Evolutionary conservation across 2,113 vertebrate species (phyloP), one percentile per base, ranked within the genome.

Genomic region (Pipa parva): DNA sequence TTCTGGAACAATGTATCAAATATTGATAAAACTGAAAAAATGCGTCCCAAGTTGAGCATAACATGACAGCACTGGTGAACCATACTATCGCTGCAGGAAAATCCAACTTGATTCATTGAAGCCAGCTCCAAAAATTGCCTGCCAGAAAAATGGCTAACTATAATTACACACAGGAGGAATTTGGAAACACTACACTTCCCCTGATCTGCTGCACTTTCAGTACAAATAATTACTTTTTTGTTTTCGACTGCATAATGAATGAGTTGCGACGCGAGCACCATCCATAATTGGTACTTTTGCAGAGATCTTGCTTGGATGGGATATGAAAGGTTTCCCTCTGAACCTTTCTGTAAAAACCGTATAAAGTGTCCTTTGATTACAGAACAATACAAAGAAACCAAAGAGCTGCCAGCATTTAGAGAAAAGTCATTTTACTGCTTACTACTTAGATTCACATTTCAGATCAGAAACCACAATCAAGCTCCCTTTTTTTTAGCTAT

Each of bases 271-370:
- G 27, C 29, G 9, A 20, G 37, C 6, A 13, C 26, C n/a, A 28
- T 60, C 42, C 39, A 18, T 48, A 61, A 61, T 61, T 24, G 39
- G 26, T 25, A 20, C 39, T 54, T 27, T n/a, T 9, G 42, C 12
- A 20, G 42, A 36, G 15, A 3, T 36, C 2, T 9, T 11, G 5
- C 33, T 36, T 36, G 33, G 33, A 36, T 46, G 42, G 15, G 24
- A 22, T 54, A 28, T 54, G 51, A 54, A 27, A n/a, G 49, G 25
- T 54, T 54, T 25, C 15, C n/a, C 13, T 26, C 21, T 20, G 22
- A 51, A 51, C 5, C 26, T 28, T 3, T 12, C 51, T n/a, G 13
- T 46, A 18, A 46, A 46, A n/a, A 33, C 18, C 7, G 18, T 46
- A 46, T 46, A 46, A 46, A 46, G 5, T 18, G 15, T 46, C 42